These are phyloP conservation scores for Pteronotus mesoamericanus DNA, from an alignment of 2,797 vertebrate species.

Conservation along the genomic window DNA sequence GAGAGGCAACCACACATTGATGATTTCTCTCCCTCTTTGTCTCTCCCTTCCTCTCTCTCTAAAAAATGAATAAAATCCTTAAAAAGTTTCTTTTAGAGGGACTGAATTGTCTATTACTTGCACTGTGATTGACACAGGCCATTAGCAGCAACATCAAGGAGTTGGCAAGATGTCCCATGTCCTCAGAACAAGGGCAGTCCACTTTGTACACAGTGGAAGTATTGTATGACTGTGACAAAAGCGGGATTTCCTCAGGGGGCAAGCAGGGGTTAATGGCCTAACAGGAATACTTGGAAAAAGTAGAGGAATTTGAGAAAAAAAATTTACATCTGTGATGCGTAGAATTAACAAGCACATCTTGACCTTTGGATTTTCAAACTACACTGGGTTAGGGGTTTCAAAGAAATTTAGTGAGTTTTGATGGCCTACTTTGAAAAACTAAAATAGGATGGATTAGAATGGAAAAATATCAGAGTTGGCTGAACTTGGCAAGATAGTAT, in stretches of 20 bases:
- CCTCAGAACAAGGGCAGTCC: neutral
- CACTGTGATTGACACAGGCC: neutral
- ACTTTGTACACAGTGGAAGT: neutral
- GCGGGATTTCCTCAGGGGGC: neutral
- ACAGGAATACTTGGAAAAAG: neutral
- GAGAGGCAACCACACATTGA: too few species aligned
- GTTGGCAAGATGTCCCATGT: neutral
- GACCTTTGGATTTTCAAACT: neutral
- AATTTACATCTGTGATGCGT: neutral
- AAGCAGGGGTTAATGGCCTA: neutral
- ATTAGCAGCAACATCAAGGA: neutral
- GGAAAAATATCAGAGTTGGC: neutral
- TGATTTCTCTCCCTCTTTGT: too few species aligned
- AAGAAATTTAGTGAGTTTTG: neutral
- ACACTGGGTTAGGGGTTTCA: neutral
- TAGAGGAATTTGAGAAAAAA: neutral
- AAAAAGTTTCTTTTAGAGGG: neutral
- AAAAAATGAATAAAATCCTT: too few species aligned
- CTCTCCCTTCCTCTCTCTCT: too few species aligned
- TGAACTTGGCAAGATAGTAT: slow-evolving; percentile 6
- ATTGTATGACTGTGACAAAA: neutral
- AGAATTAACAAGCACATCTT: neutral
- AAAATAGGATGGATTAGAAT: slow-evolving; percentile 4
- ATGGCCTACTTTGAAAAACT: slow-evolving; percentile 23
- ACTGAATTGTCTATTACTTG: neutral